Base-by-base conservation (phyloP, 92 coral and sea anemone genomes). In the Actinernus sp. region DNA sequence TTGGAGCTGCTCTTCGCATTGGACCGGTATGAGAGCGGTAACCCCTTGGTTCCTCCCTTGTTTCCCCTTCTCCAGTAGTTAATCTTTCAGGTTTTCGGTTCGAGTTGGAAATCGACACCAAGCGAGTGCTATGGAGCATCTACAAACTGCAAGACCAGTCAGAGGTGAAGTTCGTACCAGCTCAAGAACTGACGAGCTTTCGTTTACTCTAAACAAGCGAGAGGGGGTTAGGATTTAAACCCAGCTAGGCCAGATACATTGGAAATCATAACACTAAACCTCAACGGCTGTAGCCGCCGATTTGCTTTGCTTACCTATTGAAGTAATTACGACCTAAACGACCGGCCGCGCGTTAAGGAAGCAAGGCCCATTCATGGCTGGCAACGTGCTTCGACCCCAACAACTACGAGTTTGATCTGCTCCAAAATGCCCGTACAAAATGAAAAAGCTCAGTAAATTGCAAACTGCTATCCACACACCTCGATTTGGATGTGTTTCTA, bases 1-100 rank as follows among this genome's bases (percentile, higher is more conserved):
- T 54, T 31, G 30, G 22, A 10, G 66, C 78, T 31, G 78, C 21
- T 20, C 78, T 59, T 8, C 78, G 78, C 78, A 70, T 70, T 45
- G 66, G 54, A 3, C 10, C 63, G 31, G 18, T 24, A 24, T 57
- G 40, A 3, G 41, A 38, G 37, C 26, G 41, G 23, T 8, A 45
- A 4, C 52, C 21, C 10, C 8, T 17, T 45, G 19, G 10, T 6
- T 45, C 52, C 22, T 45, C 52, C 19, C 10, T 8, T 45, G 52
- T 17, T 8, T 45, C 41, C 41, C 41, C 52, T 12, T 45, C 52
- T 45, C 52, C 5, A 17, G 19, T 7, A 23, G 10, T 5, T 8
- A 37, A 27, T 40, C 55, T 23, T 41, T 68, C 40, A 5, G 52
- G 22, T 45, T 45, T 34, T 57, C 18, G 34, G 18, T 57, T 56